phyloP scores from a whole-genome alignment of 2,888 invertebrate genomes.

The Leucophora obtusa region DNA sequence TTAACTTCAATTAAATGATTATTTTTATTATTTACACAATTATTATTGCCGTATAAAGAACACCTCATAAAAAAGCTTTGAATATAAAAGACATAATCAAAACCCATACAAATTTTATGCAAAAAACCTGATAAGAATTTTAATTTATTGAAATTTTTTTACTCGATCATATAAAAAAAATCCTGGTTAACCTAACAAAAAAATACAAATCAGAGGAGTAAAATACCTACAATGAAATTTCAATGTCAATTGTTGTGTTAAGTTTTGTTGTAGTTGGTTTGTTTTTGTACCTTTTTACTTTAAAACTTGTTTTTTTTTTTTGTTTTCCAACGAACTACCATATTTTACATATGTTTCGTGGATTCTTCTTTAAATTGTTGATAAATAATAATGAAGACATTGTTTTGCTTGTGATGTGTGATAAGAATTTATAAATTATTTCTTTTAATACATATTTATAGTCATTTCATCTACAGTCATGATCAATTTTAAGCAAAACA shows the following conservation, averaged over 20 bases:
- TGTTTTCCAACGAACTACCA: slow-evolving; percentile 11
- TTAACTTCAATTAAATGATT: slow-evolving; percentile 34
- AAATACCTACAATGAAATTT: slow-evolving; percentile 45
- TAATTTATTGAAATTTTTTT: slow-evolving; percentile 18
- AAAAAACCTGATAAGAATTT: slow-evolving; percentile 40
- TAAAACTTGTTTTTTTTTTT: slow-evolving; percentile 22
- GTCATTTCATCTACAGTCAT: background rate
- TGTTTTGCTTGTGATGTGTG: slow-evolving; percentile 60
- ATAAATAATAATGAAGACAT: slow-evolving; percentile 68
- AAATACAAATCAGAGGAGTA: slow-evolving; percentile 14
- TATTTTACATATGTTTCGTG: slow-evolving; percentile 20
- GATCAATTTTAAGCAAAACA: background rate
- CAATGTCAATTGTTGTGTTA: slow-evolving; percentile 67
- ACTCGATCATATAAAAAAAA: slow-evolving; percentile 20
- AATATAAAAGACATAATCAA: background rate
- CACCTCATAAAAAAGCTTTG: slow-evolving; percentile 60
- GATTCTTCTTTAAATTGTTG: slow-evolving; percentile 66
- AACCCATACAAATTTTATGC: slow-evolving; percentile 25
- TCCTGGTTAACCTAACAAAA: slow-evolving; percentile 35
- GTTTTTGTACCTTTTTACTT: slow-evolving; percentile 11
- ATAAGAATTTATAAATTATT: slow-evolving; percentile 58
- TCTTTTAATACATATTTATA: background rate
- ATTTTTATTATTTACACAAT: slow-evolving; percentile 39
- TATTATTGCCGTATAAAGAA: slow-evolving; percentile 55
- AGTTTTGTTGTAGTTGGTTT: slow-evolving; percentile 40